Base-by-base conservation (phyloP, 2,888 invertebrate species). In the Idaea straminata region DNA sequence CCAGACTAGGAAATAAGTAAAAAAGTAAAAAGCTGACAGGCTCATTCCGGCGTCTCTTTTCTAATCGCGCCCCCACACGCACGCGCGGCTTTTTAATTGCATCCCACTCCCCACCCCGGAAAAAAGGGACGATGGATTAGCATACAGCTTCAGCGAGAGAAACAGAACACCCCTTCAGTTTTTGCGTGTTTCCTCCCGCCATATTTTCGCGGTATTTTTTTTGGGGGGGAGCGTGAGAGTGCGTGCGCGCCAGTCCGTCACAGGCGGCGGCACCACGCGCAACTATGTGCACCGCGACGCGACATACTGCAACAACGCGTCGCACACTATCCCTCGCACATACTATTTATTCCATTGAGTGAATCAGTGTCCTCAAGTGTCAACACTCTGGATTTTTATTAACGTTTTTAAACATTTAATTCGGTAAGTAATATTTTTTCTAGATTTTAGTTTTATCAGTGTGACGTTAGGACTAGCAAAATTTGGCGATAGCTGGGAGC, bases 61-160 rank as follows among this genome's bases (percentile, higher is more conserved):
- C 92, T 92, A 92, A 92, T 92, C 92, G 91, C 87, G 82, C 84
- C 86, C 89, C 89, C 91, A 89, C 85, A 85, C 92, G 91, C 92
- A 91, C 91, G 92, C 92, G 92, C 92, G 91, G 88, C 82, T 90
- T 91, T 90, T 91, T 92, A 92, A 92, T 92, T 92, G 92, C 91
- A 89, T 88, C 91, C 91, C 91, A 86, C 81, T 77, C 84, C 84
- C 83, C 80, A 47, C 47, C 83, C 82, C 88, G 89, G 89, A 90
- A 88, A 89, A 90, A 91, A 90, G 91, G 89, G 90, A 89, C 88
- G 89, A 89, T 86, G 91, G 91, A 92, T 92, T 92, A 92, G 92
- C 92, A 92, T 92, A 91, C 88, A 91, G 89, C 89, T 89, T 89
- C 90, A 81, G 79, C 77, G 81, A 81, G 84, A 84, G 85, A 83